A percentile compares a stretch with the other conserved stretches of the same genome.
Evolutionary conservation across 1,140 invertebrate genomes (phyloP).

Genomic region (Drosophila lowei): DNA sequence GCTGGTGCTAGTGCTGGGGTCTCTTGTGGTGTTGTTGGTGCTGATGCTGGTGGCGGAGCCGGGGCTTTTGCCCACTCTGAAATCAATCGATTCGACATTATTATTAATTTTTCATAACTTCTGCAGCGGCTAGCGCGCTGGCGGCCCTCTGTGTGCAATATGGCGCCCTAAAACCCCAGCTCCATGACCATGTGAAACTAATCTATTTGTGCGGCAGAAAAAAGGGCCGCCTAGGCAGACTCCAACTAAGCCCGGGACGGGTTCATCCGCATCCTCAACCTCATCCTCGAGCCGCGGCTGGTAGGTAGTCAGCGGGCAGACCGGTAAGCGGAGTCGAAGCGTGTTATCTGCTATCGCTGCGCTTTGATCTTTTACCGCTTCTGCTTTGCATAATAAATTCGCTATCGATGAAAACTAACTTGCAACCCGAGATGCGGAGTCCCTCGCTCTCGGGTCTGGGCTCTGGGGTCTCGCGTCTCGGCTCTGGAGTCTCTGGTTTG

Average conservation of each 20-base stretch:
- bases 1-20: conserved; percentile 52
- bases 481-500: conserved; percentile 3
- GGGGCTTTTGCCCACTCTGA: conserved; percentile 52
- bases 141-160: conserved; percentile 76
- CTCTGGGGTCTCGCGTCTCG: no score
- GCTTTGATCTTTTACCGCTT: conserved; percentile 82
- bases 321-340: conserved; percentile 30
- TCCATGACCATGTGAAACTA: conserved; percentile 79
- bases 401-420: conserved; percentile 81
- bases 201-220: conserved; percentile 78
- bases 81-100: conserved; percentile 83
- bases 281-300: conserved; percentile 22
- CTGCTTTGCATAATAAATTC: conserved; percentile 82
- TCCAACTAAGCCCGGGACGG: neutral
- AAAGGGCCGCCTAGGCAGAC: conserved; percentile 64
- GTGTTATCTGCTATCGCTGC: conserved; percentile 78
- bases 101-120: conserved; percentile 83
- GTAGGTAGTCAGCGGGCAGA: conserved; percentile 8
- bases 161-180: conserved; percentile 70
- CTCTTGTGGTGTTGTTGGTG: conserved; percentile 27
- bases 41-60: conserved; percentile 16
- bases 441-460: no score
- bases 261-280: conserved; percentile 19
- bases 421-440: conserved; percentile 49
- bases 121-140: conserved; percentile 73